A percentile compares a stretch with the other conserved stretches of the same genome.
phyloP scores from a whole-genome alignment of 2,888 invertebrate genomes.

The Sarcophaga subvicina region DNA sequence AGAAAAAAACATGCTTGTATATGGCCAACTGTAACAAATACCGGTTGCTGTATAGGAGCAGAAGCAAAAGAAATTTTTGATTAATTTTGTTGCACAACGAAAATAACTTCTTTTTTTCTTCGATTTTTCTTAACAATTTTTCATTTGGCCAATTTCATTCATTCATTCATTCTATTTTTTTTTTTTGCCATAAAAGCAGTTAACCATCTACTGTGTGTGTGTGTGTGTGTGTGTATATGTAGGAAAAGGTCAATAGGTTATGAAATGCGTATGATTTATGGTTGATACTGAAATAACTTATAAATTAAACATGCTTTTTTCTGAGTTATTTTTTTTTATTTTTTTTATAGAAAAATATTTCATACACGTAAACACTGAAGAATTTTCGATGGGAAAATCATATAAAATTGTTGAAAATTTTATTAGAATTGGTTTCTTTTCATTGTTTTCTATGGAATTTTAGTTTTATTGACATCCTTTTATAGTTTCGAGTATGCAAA shows the following conservation, averaged over 20 bases:
- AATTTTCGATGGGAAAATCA: constrained; percentile 62
- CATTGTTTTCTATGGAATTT: not conserved
- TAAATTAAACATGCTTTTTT: constrained; percentile 8
- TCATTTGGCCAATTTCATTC: not conserved
- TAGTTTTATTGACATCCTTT: constrained; percentile 43
- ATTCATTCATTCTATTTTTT: not conserved
- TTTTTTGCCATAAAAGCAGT: not conserved
- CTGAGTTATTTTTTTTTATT: not conserved
- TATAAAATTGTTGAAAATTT: constrained; percentile 25
- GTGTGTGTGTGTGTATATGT: not conserved
- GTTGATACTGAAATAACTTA: constrained; percentile 35
- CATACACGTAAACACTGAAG: too few species aligned
- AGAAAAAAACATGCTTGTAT: not conserved
- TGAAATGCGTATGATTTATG: constrained; percentile 64
- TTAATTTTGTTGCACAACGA: not conserved
- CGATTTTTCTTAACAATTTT: not conserved
- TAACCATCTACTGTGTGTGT: constrained; percentile 31
- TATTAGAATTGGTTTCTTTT: too few species aligned
- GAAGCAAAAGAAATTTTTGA: not conserved
- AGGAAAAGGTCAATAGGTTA: constrained; percentile 39
- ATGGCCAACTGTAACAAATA: not conserved
- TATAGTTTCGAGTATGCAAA: not conserved
- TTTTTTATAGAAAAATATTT: not conserved
- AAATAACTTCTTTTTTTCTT: not conserved
- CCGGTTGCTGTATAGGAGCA: not conserved